Conservation (phyloP, 2,888 invertebrate genomes). For the Lutraria lutraria region DNA sequence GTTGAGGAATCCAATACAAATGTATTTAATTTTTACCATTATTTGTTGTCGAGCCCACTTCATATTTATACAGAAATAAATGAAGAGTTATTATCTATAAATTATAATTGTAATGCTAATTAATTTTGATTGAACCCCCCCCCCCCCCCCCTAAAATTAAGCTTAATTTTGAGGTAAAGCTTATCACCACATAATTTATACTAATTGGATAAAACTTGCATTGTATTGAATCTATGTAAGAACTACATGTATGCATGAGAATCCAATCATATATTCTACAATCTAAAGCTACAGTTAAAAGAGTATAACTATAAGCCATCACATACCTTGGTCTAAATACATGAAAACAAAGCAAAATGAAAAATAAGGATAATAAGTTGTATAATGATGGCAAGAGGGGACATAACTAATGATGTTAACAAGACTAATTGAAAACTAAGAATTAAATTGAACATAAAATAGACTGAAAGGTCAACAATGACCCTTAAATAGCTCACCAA, state of each 20-base stretch:
- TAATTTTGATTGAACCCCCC: too few relatives aligned
- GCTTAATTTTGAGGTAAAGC: too few relatives aligned
- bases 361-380: not conserved
- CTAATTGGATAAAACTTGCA: too few relatives aligned
- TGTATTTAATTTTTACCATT: too few relatives aligned
- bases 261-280: not conserved
- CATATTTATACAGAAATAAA: too few relatives aligned
- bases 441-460: not conserved
- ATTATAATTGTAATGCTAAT: too few relatives aligned
- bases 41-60: too few relatives aligned
- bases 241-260: not conserved
- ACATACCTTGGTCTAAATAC: conserved; percentile 59
- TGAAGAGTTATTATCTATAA: too few relatives aligned
- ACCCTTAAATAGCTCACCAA: not conserved
- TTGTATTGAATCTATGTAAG: too few relatives aligned
- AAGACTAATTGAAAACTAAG: not conserved
- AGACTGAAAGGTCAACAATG: not conserved
- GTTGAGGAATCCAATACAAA: too few relatives aligned
- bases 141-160: too few relatives aligned
- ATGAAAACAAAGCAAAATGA: conserved; percentile 38
- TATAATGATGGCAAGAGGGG: not conserved
- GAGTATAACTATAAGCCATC: not conserved
- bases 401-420: not conserved
- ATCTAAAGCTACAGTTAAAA: conserved; percentile 2
- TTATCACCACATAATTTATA: too few relatives aligned